Percentiles rank a stretch among this genome's conserved stretches.
Evolutionary conservation across 2,797 vertebrate genomes (phyloP).

Genomic region (Sylvilagus floridanus): DNA sequence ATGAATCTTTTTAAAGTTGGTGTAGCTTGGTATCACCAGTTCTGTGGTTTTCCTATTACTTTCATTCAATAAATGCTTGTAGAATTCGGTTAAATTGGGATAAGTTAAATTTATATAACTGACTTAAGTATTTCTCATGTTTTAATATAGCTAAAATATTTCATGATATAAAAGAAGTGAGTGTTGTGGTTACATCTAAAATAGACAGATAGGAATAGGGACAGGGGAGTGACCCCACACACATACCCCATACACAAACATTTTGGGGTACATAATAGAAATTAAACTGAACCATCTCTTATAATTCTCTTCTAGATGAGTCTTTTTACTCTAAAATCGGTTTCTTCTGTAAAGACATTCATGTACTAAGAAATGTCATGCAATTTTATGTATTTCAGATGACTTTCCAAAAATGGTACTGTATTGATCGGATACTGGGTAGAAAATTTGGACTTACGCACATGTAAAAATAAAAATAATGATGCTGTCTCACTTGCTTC

Average conservation of each 20-base stretch:
- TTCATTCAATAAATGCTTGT: neutral
- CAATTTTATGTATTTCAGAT: neutral
- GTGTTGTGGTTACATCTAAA: neutral
- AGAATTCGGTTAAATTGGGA: slow-evolving; percentile 21
- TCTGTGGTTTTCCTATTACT: neutral
- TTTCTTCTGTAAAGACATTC: neutral
- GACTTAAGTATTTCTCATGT: slow-evolving; percentile 47
- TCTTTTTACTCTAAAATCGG: slow-evolving; percentile 10
- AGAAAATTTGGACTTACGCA: neutral
- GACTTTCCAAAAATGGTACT: neutral
- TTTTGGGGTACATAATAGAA: neutral
- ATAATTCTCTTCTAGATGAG: slow-evolving; percentile 14
- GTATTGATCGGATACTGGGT: neutral
- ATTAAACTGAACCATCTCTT: neutral
- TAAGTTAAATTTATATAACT: slow-evolving; percentile 19
- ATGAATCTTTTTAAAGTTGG: neutral
- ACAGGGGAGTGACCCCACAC: neutral
- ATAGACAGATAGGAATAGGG: neutral
- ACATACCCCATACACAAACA: neutral
- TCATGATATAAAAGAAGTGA: neutral
- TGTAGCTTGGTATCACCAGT: neutral
- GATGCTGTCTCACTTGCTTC: neutral
- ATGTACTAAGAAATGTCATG: neutral
- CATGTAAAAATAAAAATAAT: neutral
- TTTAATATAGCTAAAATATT: slow-evolving; percentile 31